These are phyloP conservation scores for Motacilla alba DNA, from an alignment of 2,113 vertebrate species.

Conservation along the genomic window DNA sequence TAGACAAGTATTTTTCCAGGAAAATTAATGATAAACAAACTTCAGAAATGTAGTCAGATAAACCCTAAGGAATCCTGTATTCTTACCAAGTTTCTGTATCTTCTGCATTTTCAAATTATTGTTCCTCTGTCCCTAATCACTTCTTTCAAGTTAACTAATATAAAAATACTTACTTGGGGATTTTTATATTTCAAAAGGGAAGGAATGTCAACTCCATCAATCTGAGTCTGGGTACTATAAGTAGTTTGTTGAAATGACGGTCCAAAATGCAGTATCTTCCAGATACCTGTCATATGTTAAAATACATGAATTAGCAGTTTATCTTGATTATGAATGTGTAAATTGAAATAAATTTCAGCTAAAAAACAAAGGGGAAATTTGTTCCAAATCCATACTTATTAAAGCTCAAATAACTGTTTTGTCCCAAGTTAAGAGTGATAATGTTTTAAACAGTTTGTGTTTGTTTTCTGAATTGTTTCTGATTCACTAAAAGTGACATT, in stretches of 20 bases:
- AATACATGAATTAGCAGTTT: background rate
- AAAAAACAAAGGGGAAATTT: background rate
- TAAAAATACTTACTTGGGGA: background rate
- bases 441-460: background rate
- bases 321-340: background rate
- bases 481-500: background rate
- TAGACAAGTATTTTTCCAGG: background rate
- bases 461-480: background rate
- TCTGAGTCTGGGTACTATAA: background rate
- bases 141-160: background rate
- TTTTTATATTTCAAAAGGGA: background rate
- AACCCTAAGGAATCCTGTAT: background rate
- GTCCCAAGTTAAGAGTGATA: background rate
- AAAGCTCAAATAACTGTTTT: background rate
- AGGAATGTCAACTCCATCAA: background rate
- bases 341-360: background rate
- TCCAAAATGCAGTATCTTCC: background rate
- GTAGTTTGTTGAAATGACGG: background rate
- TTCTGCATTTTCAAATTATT: background rate
- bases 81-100: background rate
- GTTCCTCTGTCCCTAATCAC: background rate
- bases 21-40: background rate
- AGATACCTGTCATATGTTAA: background rate
- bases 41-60: background rate
- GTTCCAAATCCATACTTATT: background rate